Percentiles rank a stretch among this genome's conserved stretches.
Evolutionary conservation across 1,140 invertebrate genomes (phyloP).

Genomic region (Stegodyphus dumicola): DNA sequence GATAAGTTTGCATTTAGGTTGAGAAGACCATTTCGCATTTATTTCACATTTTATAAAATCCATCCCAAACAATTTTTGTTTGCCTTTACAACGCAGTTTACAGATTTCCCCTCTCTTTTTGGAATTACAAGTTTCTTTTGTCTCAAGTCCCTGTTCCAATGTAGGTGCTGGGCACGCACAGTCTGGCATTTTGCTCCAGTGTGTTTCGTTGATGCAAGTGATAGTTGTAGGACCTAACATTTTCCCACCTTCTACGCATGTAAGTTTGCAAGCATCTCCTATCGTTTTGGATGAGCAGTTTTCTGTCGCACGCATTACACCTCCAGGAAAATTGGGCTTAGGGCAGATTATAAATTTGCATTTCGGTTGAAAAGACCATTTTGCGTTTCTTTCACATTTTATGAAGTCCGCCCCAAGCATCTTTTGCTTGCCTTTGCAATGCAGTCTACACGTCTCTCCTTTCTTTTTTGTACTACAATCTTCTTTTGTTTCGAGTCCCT

Average conservation of each 20-base stretch:
- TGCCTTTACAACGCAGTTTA: not conserved
- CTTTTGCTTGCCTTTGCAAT: not conserved
- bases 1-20: not conserved
- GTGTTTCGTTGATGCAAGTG: not conserved
- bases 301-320: not conserved
- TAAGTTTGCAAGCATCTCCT: not conserved
- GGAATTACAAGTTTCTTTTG: not conserved
- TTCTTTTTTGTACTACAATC: not conserved
- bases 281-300: not conserved
- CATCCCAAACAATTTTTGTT: not conserved
- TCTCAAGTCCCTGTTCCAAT: not conserved
- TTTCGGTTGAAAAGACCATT: not conserved
- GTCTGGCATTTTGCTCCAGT: not conserved
- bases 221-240: not conserved
- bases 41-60: not conserved
- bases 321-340: not conserved
- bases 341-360: not conserved
- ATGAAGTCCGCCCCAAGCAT: not conserved
- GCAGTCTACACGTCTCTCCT: not conserved
- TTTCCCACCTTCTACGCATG: not conserved
- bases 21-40: not conserved
- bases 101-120: not conserved
- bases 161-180: not conserved
- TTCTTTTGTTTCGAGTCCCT: not conserved
- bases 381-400: not conserved